Conservation (phyloP, 2,113 vertebrate species). For the Oreochromis spilurus region DNA sequence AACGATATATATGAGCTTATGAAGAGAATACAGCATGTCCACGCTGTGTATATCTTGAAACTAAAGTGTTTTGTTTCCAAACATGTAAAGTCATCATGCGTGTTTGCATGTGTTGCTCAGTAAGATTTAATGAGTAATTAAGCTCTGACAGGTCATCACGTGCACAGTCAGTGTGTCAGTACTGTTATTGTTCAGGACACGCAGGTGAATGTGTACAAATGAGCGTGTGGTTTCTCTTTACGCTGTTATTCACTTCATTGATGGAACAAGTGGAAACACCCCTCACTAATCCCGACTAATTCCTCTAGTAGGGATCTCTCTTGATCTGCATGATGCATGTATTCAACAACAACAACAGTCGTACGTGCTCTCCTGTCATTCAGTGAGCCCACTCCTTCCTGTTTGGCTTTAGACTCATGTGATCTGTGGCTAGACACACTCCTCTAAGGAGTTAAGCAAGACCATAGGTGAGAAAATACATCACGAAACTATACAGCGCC, state of each 20-base stretch:
- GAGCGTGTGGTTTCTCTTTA: constrained; percentile 10
- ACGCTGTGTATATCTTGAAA: not conserved
- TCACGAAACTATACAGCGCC: not conserved
- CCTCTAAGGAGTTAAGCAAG: not conserved
- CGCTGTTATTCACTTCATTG: constrained; percentile 11
- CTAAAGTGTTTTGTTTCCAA: not conserved
- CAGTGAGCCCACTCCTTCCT: constrained; percentile 23
- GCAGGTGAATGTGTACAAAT: constrained; percentile 9
- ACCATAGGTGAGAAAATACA: not conserved
- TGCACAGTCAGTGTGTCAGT: constrained; percentile 14
- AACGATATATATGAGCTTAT: not conserved
- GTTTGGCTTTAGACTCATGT: constrained; percentile 33
- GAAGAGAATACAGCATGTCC: not conserved
- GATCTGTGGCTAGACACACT: not conserved
- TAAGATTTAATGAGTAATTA: not conserved
- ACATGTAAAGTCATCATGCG: not conserved
- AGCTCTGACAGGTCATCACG: not conserved
- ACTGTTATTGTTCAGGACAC: constrained; percentile 1
- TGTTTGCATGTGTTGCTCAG: not conserved
- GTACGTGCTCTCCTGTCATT: not conserved
- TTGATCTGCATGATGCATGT: constrained; percentile 29
- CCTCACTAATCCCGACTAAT: constrained; percentile 12
- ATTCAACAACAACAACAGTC: constrained; percentile 35
- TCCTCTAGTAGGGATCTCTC: constrained; percentile 15
- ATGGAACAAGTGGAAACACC: constrained; percentile 6